phyloP scores from a whole-genome alignment of 37 sponge, comb jelly and placozoan genomes.

The Ephydatia muelleri region DNA sequence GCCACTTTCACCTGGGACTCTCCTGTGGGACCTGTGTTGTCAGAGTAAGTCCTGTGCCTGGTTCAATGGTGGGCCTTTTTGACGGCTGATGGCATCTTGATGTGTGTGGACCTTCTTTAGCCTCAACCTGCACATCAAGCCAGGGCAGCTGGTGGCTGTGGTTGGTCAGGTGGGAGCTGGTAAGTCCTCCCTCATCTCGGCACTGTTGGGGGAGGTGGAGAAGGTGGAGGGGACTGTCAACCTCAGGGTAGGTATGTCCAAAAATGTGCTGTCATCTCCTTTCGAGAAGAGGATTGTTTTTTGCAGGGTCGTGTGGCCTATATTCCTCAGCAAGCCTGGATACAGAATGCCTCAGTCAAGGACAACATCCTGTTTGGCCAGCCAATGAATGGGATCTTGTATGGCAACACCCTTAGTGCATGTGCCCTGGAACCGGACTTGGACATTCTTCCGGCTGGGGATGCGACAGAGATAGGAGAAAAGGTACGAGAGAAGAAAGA shows the following conservation, averaged over 20 bases:
- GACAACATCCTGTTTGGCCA: slow-evolving; percentile 96
- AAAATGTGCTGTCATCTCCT: neutral
- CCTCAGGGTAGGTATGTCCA: slow-evolving; percentile 54
- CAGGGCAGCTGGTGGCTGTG: slow-evolving; percentile 93
- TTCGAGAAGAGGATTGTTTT: neutral
- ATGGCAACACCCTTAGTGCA: slow-evolving; percentile 59
- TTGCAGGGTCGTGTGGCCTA: slow-evolving; percentile 90
- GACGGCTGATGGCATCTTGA: neutral
- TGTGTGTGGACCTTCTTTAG: slow-evolving; percentile 29
- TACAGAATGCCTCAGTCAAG: slow-evolving; percentile 91
- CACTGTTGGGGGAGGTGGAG: slow-evolving; percentile 97
- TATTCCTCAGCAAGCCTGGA: slow-evolving; percentile 98
- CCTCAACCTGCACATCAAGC: slow-evolving; percentile 80
- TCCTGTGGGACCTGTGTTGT: slow-evolving; percentile 37
- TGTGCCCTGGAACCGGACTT: slow-evolving; percentile 96
- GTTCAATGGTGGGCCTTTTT: too few relatives aligned
- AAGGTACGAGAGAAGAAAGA: slow-evolving; percentile 64
- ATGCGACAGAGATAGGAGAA: slow-evolving; percentile 98
- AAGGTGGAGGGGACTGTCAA: slow-evolving; percentile 77
- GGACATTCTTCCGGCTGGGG: slow-evolving; percentile 95
- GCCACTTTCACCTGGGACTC: slow-evolving; percentile 86
- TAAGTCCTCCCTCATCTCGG: slow-evolving; percentile 95
- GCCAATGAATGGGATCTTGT: slow-evolving; percentile 42
- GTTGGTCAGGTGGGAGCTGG: slow-evolving; percentile 99
- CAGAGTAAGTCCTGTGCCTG: slow-evolving; percentile 35